Evolutionary conservation across 2,113 vertebrate genomes (phyloP).

Genomic region (Malurus cyaneus): DNA sequence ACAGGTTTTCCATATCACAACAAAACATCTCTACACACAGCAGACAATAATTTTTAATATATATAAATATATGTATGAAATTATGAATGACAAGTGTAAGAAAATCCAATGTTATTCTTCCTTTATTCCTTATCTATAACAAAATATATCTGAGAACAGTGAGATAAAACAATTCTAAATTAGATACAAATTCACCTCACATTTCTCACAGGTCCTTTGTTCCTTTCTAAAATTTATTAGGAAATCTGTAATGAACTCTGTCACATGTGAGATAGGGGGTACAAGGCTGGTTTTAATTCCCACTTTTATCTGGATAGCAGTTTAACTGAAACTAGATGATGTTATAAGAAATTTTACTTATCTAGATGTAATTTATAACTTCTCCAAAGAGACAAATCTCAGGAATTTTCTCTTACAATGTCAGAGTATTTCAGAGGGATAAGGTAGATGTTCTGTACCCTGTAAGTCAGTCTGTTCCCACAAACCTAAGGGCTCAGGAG

Average conservation of each 20-base stretch:
- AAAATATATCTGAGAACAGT: background rate
- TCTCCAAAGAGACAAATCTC: background rate
- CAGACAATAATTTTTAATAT: background rate
- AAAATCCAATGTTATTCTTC: background rate
- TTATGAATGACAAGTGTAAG: rapidly evolving
- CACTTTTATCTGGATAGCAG: background rate
- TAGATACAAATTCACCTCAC: background rate
- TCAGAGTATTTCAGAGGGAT: background rate
- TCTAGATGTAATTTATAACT: background rate
- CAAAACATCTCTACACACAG: background rate
- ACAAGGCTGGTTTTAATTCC: background rate
- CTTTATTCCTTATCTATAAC: background rate
- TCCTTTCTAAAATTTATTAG: background rate
- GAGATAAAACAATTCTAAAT: background rate
- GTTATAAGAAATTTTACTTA: background rate
- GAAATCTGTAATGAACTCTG: background rate
- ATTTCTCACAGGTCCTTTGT: background rate
- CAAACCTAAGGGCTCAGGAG: background rate
- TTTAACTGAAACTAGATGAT: background rate
- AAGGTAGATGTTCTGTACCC: background rate
- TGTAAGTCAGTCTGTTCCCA: background rate
- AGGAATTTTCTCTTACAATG: background rate
- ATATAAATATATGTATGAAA: background rate
- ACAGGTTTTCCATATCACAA: background rate
- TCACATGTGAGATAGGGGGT: too few relatives aligned